Evolutionary conservation across 2,888 invertebrate genomes (phyloP).

Genomic region (Temnothorax unifasciatus): DNA sequence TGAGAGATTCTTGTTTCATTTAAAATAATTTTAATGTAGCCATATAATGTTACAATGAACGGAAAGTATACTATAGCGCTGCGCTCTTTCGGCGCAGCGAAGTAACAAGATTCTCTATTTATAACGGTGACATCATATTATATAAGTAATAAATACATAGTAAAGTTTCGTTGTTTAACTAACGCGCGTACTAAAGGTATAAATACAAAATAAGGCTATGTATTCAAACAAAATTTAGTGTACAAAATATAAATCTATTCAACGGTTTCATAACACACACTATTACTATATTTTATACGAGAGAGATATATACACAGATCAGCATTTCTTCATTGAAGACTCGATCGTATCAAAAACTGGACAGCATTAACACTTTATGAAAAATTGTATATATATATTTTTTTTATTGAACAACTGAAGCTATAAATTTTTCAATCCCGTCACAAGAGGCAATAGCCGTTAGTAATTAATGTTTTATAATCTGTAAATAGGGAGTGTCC

Average conservation of each 20-base stretch:
- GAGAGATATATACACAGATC: slow-evolving; percentile 73
- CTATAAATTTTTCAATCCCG: slow-evolving; percentile 70
- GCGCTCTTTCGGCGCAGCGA: slow-evolving; percentile 55
- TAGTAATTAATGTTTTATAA: slow-evolving; percentile 35
- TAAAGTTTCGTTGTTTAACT: slow-evolving; percentile 66
- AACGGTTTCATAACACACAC: slow-evolving; percentile 66
- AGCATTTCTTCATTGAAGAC: slow-evolving; percentile 67
- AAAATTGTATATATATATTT: slow-evolving; percentile 24
- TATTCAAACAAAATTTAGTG: slow-evolving; percentile 71
- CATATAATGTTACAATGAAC: slow-evolving; percentile 71
- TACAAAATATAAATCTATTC: slow-evolving; percentile 79
- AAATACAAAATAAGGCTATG: slow-evolving; percentile 76
- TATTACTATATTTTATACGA: slow-evolving; percentile 65
- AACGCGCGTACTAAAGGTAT: slow-evolving; percentile 62
- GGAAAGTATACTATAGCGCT: slow-evolving; percentile 60
- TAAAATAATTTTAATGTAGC: slow-evolving; percentile 74
- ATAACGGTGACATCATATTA: slow-evolving; percentile 62
- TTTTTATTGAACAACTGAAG: slow-evolving; percentile 76
- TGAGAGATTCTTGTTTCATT: slow-evolving; percentile 38
- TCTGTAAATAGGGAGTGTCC: neutral
- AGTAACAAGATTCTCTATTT: slow-evolving; percentile 67
- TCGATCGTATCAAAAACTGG: slow-evolving; percentile 63
- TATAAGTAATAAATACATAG: slow-evolving; percentile 75
- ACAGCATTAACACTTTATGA: slow-evolving; percentile 55
- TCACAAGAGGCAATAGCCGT: slow-evolving; percentile 61